Percentiles rank a stretch among this genome's conserved stretches.
These are phyloP conservation scores for Folsomia manolachei DNA, from an alignment of 2,888 invertebrate genomes.

Conservation along the genomic window DNA sequence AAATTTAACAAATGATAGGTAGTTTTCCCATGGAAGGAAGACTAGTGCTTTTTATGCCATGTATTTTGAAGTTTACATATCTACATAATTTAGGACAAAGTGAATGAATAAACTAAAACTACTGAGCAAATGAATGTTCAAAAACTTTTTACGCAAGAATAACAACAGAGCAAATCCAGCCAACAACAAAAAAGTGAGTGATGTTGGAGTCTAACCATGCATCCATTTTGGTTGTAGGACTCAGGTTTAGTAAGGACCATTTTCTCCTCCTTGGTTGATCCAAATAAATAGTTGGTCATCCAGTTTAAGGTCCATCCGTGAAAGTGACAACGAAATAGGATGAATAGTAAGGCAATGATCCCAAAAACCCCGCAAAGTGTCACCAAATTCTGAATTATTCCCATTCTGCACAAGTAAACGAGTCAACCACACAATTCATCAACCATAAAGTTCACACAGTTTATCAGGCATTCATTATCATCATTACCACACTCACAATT, in stretches of 20 bases:
- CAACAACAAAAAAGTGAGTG: too few relatives aligned
- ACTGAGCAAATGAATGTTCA: background rate
- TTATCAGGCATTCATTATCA: too few relatives aligned
- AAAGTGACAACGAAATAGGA: slow-evolving; percentile 56
- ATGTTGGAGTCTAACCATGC: slow-evolving; percentile 59
- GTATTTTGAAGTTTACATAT: background rate
- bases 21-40: too few relatives aligned
- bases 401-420: slow-evolving; percentile 52
- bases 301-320: slow-evolving; percentile 56
- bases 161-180: too few relatives aligned
- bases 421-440: slow-evolving; percentile 2
- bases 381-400: slow-evolving; percentile 55
- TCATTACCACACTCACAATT: background rate
- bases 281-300: slow-evolving; percentile 57
- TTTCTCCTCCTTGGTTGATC: slow-evolving; percentile 60
- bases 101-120: background rate
- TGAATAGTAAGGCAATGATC: slow-evolving; percentile 54
- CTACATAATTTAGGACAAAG: background rate
- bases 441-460: too few relatives aligned
- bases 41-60: background rate
- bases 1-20: background rate
- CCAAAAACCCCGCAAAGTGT: slow-evolving; percentile 54
- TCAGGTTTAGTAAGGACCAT: slow-evolving; percentile 57
- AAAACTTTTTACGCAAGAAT: too few relatives aligned
- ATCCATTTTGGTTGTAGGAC: slow-evolving; percentile 66